Conservation (phyloP, 2,888 invertebrate genomes). For the Andrena bucephala region DNA sequence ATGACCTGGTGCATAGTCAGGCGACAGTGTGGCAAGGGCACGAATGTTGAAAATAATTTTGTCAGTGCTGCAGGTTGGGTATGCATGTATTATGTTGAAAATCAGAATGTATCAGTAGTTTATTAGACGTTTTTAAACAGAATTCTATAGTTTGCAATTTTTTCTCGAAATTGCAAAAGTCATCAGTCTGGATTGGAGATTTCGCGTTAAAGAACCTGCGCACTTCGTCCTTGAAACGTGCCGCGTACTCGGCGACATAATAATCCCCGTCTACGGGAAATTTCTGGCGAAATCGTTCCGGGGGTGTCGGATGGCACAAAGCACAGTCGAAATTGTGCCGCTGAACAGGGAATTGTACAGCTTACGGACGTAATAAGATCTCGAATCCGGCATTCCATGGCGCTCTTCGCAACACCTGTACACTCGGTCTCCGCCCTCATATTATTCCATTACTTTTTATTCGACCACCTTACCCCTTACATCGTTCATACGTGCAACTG, state of each 20-base stretch:
- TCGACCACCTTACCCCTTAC: background rate
- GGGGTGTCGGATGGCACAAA: background rate
- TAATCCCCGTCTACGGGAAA: background rate
- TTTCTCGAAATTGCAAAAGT: too few species aligned
- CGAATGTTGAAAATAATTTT: background rate
- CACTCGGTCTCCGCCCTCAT: background rate
- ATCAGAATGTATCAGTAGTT: too few species aligned
- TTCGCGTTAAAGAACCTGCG: too few species aligned
- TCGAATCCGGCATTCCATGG: conserved; percentile 3
- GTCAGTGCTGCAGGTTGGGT: background rate
- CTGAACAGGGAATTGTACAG: conserved; percentile 6
- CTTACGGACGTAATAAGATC: conserved; percentile 14
- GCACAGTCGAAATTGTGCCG: conserved; percentile 3
- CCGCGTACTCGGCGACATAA: background rate
- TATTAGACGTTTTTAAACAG: too few species aligned
- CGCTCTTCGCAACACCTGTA: conserved; percentile 23
- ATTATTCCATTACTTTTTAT: conserved; percentile 19
- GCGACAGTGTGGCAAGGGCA: background rate
- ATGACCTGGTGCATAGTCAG: background rate
- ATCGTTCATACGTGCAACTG: conserved; percentile 11
- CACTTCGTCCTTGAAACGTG: background rate
- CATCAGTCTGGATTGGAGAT: too few species aligned
- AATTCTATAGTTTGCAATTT: too few species aligned
- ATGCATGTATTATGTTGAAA: too few species aligned
- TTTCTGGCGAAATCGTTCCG: background rate